These are phyloP conservation scores for Mus minutoides DNA, from an alignment of 2,797 vertebrate genomes.

Conservation along the genomic window DNA sequence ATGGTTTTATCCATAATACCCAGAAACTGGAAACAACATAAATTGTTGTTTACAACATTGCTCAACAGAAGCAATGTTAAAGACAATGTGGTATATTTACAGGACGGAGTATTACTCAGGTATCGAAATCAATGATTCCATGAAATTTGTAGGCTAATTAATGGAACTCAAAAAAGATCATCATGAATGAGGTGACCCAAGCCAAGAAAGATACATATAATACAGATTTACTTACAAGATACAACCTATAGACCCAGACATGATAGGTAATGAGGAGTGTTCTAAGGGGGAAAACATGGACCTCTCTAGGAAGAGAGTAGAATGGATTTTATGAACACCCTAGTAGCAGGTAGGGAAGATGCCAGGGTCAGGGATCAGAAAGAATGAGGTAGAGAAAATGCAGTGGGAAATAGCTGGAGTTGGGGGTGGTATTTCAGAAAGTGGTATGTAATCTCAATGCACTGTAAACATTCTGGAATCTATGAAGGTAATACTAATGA, in stretches of 20 bases:
- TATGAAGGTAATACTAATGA: background rate
- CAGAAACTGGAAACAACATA: background rate
- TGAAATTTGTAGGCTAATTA: background rate
- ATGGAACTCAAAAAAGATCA: background rate
- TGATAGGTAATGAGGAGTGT: background rate
- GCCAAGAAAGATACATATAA: background rate
- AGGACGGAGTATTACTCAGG: background rate
- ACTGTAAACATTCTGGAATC: background rate
- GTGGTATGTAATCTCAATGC: background rate
- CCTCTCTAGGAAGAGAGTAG: too few relatives aligned
- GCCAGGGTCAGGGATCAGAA: background rate
- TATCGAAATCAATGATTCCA: background rate
- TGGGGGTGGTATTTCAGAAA: too few relatives aligned
- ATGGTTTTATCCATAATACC: background rate
- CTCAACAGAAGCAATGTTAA: background rate
- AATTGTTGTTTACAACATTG: too few relatives aligned
- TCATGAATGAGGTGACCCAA: background rate
- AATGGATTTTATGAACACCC: background rate
- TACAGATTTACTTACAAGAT: background rate
- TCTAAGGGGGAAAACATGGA: background rate
- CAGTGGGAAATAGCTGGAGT: background rate
- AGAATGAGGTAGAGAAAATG: background rate
- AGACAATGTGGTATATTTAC: background rate
- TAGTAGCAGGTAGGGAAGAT: too few relatives aligned
- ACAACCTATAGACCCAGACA: background rate